Conservation (phyloP, 1,140 invertebrate genomes). For the Eueides isabella region DNA sequence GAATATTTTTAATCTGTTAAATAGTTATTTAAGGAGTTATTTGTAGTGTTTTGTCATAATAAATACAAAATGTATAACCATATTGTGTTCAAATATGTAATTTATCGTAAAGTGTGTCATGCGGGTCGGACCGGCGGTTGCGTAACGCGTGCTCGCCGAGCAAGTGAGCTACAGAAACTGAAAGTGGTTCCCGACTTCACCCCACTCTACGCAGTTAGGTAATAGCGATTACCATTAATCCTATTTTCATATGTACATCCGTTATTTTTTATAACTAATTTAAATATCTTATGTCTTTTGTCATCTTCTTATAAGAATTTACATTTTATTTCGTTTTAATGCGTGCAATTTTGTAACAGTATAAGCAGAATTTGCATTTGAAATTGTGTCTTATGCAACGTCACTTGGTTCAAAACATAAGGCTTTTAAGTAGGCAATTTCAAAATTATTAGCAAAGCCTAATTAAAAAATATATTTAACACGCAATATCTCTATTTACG, state of each 20-base stretch:
- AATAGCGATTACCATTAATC: constrained; percentile 69
- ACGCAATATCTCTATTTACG: neutral
- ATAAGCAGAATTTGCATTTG: too few species aligned
- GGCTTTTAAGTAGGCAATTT: too few species aligned
- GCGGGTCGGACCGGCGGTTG: constrained; percentile 61
- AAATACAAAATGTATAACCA: neutral
- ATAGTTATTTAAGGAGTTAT: neutral
- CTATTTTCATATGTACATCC: constrained; percentile 64
- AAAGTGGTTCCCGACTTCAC: constrained; percentile 63
- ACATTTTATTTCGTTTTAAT: neutral
- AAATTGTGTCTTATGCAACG: too few species aligned
- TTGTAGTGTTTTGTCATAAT: neutral
- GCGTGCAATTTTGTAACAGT: neutral
- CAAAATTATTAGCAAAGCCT: too few species aligned
- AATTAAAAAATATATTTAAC: neutral
- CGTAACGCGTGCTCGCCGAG: constrained; percentile 63
- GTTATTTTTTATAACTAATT: constrained; percentile 14
- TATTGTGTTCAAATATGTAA: neutral
- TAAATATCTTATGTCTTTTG: neutral
- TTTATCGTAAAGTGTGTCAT: constrained; percentile 63
- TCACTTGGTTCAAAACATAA: too few species aligned
- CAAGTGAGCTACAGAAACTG: constrained; percentile 67
- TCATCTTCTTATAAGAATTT: neutral
- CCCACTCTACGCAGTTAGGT: constrained; percentile 64
- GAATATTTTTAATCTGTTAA: constrained; percentile 6